Evolutionary conservation across 2,888 invertebrate genomes (phyloP).

Genomic region (Drosophila merina): DNA sequence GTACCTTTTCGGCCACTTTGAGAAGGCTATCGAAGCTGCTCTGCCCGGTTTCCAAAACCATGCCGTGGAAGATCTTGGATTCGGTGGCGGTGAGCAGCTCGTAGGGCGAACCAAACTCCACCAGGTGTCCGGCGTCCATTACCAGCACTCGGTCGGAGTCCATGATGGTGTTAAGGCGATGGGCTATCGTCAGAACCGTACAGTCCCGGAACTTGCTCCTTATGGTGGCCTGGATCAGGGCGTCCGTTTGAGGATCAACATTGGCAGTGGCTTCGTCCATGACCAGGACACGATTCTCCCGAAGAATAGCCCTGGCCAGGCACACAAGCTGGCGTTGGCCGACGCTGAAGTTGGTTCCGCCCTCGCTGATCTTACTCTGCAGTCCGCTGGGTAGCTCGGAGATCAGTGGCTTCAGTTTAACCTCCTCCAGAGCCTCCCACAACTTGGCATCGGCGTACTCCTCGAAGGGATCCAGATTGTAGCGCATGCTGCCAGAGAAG

Average conservation of each 20-base stretch:
- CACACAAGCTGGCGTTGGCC: slow-evolving; percentile 96
- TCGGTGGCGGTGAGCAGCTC: slow-evolving; percentile 85
- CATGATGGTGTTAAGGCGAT: slow-evolving; percentile 93
- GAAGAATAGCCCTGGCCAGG: slow-evolving; percentile 92
- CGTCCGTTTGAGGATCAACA: slow-evolving; percentile 95
- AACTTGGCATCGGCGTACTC: slow-evolving; percentile 90
- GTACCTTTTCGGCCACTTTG: slow-evolving; percentile 86
- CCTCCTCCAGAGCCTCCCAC: slow-evolving; percentile 92
- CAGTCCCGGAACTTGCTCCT: slow-evolving; percentile 89
- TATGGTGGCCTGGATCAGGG: slow-evolving; percentile 92
- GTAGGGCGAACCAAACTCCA: slow-evolving; percentile 89
- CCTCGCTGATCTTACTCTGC: slow-evolving; percentile 89
- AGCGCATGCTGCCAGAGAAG: slow-evolving; percentile 93
- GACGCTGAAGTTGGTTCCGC: slow-evolving; percentile 93
- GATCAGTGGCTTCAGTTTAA: slow-evolving; percentile 87
- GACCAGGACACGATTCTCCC: slow-evolving; percentile 92
- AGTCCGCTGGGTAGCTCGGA: slow-evolving; percentile 87
- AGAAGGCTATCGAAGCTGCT: slow-evolving; percentile 87
- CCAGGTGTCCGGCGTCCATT: slow-evolving; percentile 88
- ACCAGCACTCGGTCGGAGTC: slow-evolving; percentile 86
- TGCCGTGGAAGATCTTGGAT: slow-evolving; percentile 84
- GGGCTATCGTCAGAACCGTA: slow-evolving; percentile 95
- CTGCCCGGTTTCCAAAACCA: slow-evolving; percentile 87
- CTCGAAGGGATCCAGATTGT: slow-evolving; percentile 95
- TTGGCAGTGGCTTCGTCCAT: slow-evolving; percentile 97